Evolutionary conservation across 2,888 invertebrate genomes (phyloP), one percentile per base, ranked within the genome.

Genomic region (Sinotaia quadrata): DNA sequence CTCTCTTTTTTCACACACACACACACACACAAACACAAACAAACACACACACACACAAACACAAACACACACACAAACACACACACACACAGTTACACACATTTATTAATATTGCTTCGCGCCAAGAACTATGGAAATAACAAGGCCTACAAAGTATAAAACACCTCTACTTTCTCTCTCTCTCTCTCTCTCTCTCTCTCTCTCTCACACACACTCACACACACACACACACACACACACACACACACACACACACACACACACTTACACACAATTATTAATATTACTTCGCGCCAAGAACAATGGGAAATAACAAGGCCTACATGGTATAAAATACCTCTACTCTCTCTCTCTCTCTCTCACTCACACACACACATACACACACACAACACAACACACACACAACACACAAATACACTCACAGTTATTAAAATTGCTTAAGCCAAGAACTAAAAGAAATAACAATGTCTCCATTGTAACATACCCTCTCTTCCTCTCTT

Each of bases 181-280:
- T 7, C 52, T 15, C 52, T 4, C 52, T 29, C 2, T 2, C 49
- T 29, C 52, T 2, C 27, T 2, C 52, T 29, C 52, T 15, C 56
- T 2, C 34, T 12, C 56, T 4, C 56, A 31, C 56, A 5, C 34
- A 31, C 56, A 5, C 56, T 7, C 56, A 56, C 56, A 8, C 56
- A 12, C 33, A 4, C 56, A 7, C 33, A 5, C 33, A 56, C 56
- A 33, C 56, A 8, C 56, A 31, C 56, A 31, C 33, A 33, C 56
- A 8, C 56, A 56, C 33, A 56, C 51, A 56, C 33, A 31, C 56
- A 33, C 56, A 31, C 56, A 31, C 56, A 56, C 56, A 56, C 29
- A 56, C 31, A 33, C 31, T 21, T 21, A 31, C 31, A 31, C 33
- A n/a, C 56, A 56, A 21, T 31, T 2, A n/a, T 49, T 7, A 24